Conservation (phyloP, 2,797 vertebrate genomes). For the Zonotrichia albicollis region DNA sequence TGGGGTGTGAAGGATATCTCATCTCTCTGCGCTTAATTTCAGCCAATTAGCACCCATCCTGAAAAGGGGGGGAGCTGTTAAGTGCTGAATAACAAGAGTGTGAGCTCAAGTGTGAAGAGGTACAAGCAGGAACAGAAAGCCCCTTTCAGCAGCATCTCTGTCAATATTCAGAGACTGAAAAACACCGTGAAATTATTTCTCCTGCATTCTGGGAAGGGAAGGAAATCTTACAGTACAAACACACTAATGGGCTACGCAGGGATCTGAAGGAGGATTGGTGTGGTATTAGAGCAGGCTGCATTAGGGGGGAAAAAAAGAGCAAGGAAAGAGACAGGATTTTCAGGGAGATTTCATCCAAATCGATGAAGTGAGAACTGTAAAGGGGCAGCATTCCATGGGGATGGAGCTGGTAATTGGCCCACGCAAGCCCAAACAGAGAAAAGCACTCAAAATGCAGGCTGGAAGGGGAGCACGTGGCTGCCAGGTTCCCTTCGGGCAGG, state of each 20-base stretch:
- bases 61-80: neutral
- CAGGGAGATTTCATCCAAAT: constrained; percentile 54
- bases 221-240: constrained; percentile 18
- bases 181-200: constrained; percentile 44
- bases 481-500: neutral
- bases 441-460: constrained; percentile 22
- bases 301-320: neutral
- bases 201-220: neutral
- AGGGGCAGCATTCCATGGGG: constrained; percentile 27
- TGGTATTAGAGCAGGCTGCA: constrained; percentile 41
- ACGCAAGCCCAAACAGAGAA: neutral
- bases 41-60: constrained; percentile 46
- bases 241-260: constrained; percentile 39
- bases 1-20: constrained; percentile 10
- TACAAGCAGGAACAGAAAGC: neutral
- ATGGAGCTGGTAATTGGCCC: neutral
- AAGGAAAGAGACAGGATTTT: constrained; percentile 40
- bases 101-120: constrained; percentile 50
- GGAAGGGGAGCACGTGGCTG: neutral
- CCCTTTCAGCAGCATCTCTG: constrained; percentile 15
- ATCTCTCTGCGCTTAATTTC: neutral
- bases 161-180: constrained; percentile 33
- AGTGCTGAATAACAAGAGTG: neutral
- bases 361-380: constrained; percentile 39
- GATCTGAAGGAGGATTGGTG: constrained; percentile 35